Percentiles rank a stretch among this genome's conserved stretches.
Conservation (phyloP, 2,888 invertebrate genomes). For the Agrypnus murinus region DNA sequence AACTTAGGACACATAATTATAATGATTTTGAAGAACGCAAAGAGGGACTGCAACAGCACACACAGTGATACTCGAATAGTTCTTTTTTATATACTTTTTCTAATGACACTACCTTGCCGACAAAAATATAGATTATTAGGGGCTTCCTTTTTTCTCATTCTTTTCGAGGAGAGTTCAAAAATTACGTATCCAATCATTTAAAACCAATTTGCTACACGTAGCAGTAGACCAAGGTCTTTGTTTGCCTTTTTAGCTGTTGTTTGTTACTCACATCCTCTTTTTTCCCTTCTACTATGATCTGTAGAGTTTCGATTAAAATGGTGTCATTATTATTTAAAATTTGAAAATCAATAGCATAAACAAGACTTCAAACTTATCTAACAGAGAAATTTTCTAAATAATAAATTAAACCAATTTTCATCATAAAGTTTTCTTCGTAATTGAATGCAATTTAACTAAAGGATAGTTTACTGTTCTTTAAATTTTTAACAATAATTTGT, state of each 20-base stretch:
- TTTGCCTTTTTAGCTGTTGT: slow-evolving; percentile 31
- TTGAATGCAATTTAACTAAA: not conserved
- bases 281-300: too few species aligned
- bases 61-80: slow-evolving; percentile 58
- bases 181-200: slow-evolving; percentile 40
- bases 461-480: not conserved
- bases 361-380: too few species aligned
- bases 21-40: slow-evolving; percentile 62
- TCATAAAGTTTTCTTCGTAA: slow-evolving; percentile 3
- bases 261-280: slow-evolving; percentile 21
- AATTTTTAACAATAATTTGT: not conserved
- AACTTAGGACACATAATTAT: slow-evolving; percentile 67
- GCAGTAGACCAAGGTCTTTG: not conserved
- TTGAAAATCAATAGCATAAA: too few species aligned
- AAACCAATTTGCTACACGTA: slow-evolving; percentile 46
- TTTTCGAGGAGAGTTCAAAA: slow-evolving; percentile 31
- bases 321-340: too few species aligned
- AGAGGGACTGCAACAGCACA: slow-evolving; percentile 34
- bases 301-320: too few species aligned
- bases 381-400: not conserved
- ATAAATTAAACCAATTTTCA: slow-evolving; percentile 5
- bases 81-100: slow-evolving; percentile 54
- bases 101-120: slow-evolving; percentile 60
- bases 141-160: slow-evolving; percentile 45
- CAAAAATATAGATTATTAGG: slow-evolving; percentile 59